These are phyloP conservation scores for Copidosoma aretas DNA, from an alignment of 2,888 invertebrate genomes.

Conservation along the genomic window DNA sequence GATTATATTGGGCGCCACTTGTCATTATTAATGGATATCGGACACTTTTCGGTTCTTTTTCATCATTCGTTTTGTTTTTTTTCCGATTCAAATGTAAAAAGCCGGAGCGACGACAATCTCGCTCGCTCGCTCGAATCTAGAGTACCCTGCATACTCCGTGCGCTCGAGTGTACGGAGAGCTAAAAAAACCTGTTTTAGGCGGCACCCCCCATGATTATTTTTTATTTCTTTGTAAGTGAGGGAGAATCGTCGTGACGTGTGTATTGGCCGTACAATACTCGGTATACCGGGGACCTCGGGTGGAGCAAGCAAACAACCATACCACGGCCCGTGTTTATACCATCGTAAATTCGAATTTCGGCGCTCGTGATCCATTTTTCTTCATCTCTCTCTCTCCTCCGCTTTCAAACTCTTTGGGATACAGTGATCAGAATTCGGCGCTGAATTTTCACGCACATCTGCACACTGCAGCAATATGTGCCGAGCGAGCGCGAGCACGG, in stretches of 20 bases:
- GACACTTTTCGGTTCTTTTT: constrained; percentile 47
- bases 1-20: constrained; percentile 63
- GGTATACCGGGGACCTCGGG: too few relatives aligned
- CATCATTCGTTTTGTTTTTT: too few relatives aligned
- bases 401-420: background rate
- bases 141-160: background rate
- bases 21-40: constrained; percentile 60
- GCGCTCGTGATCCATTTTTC: background rate
- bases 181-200: constrained; percentile 31
- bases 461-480: too few relatives aligned
- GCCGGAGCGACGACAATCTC: constrained; percentile 58
- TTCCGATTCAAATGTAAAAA: constrained; percentile 59
- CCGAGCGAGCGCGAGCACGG: background rate
- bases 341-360: constrained; percentile 36
- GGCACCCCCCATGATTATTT: too few relatives aligned
- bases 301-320: constrained; percentile 1
- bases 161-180: too few relatives aligned
- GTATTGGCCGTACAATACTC: too few relatives aligned
- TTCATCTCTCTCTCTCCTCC: background rate
- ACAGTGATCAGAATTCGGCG: constrained; percentile 9
- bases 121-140: constrained; percentile 25
- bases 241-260: too few relatives aligned
- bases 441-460: background rate
- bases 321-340: constrained; percentile 26
- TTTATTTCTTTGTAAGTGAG: too few relatives aligned